Base-by-base conservation (phyloP, 1,140 invertebrate species). In the Adoxophyes honmai region DNA sequence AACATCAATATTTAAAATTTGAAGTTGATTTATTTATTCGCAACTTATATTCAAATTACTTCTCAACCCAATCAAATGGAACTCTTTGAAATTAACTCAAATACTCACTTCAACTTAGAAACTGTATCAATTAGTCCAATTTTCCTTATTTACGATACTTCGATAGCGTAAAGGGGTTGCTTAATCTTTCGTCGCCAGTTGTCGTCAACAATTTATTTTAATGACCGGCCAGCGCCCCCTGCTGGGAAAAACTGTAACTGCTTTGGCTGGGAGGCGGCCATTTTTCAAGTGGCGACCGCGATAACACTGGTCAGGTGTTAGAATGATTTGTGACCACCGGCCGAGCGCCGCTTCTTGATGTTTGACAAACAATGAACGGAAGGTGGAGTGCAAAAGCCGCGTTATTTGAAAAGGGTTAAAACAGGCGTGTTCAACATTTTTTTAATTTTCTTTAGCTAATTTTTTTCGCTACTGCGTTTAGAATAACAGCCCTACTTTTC, bases 241-340 rank as follows among this genome's bases (percentile, higher is more conserved):
- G 52, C 66, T 52, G 68, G 76, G 70, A 78, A 81, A 81, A 82
- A 78, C 70, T 74, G 70, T 78, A 62, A 68, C 71, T 72, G 64
- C 16, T 21, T 48, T 28, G 21, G 9, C 42, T 14, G 42, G n/a
- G 70, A 74, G 70, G 74, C 70, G 65, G 75, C 79, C 76, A 86
- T 86, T 88, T 88, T 88, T 88, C 82, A 86, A 76, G 75, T 75
- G 62, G 70, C 28, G 21, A 60, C 60, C 60, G 62, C 85, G 81
- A 86, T 85, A 88, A 81, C 69, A 59, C 60, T 54, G 77, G 79
- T 81, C 81, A 86, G 81, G 85, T 83, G 81, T 81, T 83, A 70
- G 65, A 83, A 81, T 88, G 82, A 88, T 86, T 88, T 81, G 85
- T 88, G 64, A 64, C 60, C 68, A 37, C 55, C 59, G 61, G 55